Base-by-base conservation (phyloP, 2,113 vertebrate species). In the Misgurnus anguillicaudatus region DNA sequence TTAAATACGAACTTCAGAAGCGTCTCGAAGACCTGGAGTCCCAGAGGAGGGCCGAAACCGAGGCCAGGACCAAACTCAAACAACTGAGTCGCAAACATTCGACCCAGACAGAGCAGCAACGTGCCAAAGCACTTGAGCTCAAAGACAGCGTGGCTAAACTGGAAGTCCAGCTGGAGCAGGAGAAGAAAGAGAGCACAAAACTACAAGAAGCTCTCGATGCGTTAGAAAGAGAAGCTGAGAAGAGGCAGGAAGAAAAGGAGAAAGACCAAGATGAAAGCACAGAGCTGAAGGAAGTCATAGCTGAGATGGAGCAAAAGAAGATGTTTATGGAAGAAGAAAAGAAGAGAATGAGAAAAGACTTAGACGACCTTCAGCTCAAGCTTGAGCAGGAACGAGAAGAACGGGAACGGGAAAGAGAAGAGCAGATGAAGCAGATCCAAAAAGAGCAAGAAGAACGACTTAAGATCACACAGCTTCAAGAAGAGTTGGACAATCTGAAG, bases 11-110 rank as follows among this genome's bases (percentile, higher is more conserved):
- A 66, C 89, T 90, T 51, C 89, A 91, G 83, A 90, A 80, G 61
- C 82, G 92, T 1, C 85, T 93, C 24, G 92, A 92, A 4, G 93
- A 94, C 82, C 87, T 93, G 60, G 92, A 94, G 82, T 57, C 68
- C 7, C 90, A 93, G 73, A 85, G 93, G n/a, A 79, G 85, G 31
- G 90, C 92, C 0, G 91, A 93, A 79, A 41, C 88, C 0, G 93
- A 94, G 84, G 85, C 92, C 51, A 88, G 89, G 79, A 90, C 88
- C 8, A 90, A 90, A 11, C 87, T 94, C 21, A 93, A 93, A 73
- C 92, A 93, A 86, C 87, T 92, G 3, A 88, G 88, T 75, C 89
- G 90, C 47, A 94, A 91, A 84, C 84, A 87, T 6, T 82, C 90
- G 9, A 84, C 77, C 45, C 88, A 89, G 75, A 65, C 80, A 0